phyloP scores from a whole-genome alignment of 2,888 invertebrate species.

The Reticulitermes lucifugus region DNA sequence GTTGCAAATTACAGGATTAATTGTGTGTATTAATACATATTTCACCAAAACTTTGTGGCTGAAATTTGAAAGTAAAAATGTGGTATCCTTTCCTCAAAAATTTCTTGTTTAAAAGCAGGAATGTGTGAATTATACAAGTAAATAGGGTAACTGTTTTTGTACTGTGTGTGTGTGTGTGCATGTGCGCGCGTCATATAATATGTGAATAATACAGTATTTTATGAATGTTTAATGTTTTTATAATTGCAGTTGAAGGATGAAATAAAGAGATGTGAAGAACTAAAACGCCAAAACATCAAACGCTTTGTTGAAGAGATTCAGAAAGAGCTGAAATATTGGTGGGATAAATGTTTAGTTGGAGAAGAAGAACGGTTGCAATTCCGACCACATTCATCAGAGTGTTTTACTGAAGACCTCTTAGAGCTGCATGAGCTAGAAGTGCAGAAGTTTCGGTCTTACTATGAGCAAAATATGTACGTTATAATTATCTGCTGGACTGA shows the following conservation, averaged over 20 bases:
- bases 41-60: too few relatives aligned
- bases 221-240: background rate
- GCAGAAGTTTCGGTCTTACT: constrained; percentile 74
- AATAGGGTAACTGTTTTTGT: too few relatives aligned
- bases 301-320: constrained; percentile 75
- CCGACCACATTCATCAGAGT: constrained; percentile 73
- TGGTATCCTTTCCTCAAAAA: too few relatives aligned
- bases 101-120: too few relatives aligned
- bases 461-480: constrained; percentile 72
- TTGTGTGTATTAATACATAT: too few relatives aligned
- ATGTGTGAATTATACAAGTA: too few relatives aligned
- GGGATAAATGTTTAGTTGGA: constrained; percentile 82
- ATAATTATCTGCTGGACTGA: too few relatives aligned
- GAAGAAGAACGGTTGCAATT: constrained; percentile 72
- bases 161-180: constrained; percentile 62
- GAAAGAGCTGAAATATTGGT: constrained; percentile 76
- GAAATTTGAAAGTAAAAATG: too few relatives aligned
- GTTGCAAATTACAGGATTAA: too few relatives aligned
- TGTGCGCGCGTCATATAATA: constrained; percentile 66
- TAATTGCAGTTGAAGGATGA: constrained; percentile 71
- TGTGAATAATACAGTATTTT: background rate
- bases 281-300: constrained; percentile 80
- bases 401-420: constrained; percentile 83
- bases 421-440: constrained; percentile 83
- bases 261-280: constrained; percentile 78